Conservation (phyloP, 2,113 vertebrate species). For the Narcine bancroftii region DNA sequence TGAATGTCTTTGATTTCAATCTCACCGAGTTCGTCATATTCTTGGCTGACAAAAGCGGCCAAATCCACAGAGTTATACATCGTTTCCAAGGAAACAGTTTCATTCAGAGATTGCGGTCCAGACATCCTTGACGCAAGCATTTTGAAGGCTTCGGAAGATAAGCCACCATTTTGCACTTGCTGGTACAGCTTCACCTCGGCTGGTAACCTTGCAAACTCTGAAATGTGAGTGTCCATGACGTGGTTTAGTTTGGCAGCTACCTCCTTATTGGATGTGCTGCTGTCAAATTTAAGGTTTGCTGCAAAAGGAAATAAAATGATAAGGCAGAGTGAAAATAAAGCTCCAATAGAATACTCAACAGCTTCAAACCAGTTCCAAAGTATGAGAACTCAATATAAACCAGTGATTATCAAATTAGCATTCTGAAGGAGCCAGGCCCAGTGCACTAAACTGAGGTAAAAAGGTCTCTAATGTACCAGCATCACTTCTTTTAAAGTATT, state of each 20-base stretch:
- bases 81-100: slow-evolving; percentile 25
- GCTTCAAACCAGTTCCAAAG: neutral
- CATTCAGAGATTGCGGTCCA: neutral
- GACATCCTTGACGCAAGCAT: neutral
- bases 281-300: slow-evolving; percentile 1
- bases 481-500: too few relatives aligned
- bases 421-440: neutral
- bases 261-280: neutral
- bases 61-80: slow-evolving; percentile 27
- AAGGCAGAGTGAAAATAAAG: neutral
- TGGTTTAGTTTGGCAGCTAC: neutral
- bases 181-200: neutral
- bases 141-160: neutral
- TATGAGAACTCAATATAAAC: neutral
- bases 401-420: neutral
- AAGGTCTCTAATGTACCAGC: neutral
- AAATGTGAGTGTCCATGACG: neutral
- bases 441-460: neutral
- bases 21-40: slow-evolving; percentile 19
- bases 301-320: neutral
- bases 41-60: slow-evolving; percentile 30
- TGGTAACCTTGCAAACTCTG: neutral
- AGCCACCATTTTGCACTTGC: neutral
- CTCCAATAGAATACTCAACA: neutral
- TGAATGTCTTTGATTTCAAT: neutral